phyloP scores from a whole-genome alignment of 2,797 vertebrate species.

The Oreochromis grahami region DNA sequence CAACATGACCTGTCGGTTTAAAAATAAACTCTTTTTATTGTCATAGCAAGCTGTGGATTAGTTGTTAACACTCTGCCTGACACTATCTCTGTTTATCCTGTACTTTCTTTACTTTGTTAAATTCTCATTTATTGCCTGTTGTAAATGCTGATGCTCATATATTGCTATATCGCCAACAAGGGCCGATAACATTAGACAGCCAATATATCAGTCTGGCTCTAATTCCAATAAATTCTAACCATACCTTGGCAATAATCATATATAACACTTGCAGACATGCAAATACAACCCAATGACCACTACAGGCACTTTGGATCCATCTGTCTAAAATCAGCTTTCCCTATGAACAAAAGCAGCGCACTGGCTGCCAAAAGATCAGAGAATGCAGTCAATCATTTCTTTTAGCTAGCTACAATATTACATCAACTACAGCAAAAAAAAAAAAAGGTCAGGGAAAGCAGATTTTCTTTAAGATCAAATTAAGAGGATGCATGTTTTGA shows the following conservation, averaged over 20 bases:
- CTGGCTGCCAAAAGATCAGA: background rate
- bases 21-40: background rate
- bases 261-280: background rate
- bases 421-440: background rate
- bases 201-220: background rate
- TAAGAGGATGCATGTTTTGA: background rate
- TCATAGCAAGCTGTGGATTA: background rate
- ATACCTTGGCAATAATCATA: background rate
- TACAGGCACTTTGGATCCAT: background rate
- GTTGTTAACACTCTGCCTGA: background rate
- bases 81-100: background rate
- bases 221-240: background rate
- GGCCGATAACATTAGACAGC: background rate
- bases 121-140: background rate
- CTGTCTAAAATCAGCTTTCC: background rate
- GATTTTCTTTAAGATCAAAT: background rate
- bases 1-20: background rate
- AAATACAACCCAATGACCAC: background rate
- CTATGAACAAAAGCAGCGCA: background rate
- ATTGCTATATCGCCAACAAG: background rate
- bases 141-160: background rate
- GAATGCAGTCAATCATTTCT: background rate
- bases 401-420: background rate
- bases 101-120: background rate
- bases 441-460: background rate